Evolutionary conservation across 2,113 vertebrate genomes (phyloP), one percentile per base, ranked within the genome.

Genomic region (Tetraodon nigroviridis): DNA sequence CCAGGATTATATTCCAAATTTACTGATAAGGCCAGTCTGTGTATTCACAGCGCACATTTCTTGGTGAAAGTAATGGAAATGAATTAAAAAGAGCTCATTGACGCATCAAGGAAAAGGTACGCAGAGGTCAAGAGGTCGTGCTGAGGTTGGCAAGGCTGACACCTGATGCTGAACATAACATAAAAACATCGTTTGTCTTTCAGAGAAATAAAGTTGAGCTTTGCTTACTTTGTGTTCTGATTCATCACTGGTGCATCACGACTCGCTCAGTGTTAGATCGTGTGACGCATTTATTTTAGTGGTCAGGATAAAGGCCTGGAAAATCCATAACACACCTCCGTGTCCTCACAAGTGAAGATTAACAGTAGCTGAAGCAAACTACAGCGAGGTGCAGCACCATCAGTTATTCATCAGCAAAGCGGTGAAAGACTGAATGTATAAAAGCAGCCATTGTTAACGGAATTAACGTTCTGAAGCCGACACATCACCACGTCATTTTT

Each of bases 81-180:
- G 88, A 89, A 91, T 90, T 92, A 89, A 90, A 92, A 62, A 22
- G 87, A 88, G 89, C 84, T 85, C 85, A 61, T 64, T 65, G 61
- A 75, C 60, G 21, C 74, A 59, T 60, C 15, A 67, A 62, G 61
- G 58, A 66, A 71, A 69, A 63, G 71, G 64, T 73, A 44, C 73
- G 76, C 53, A 29, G n/a, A 46, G 44, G 44, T 46, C 44, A n/a
- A n/a, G 15, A 46, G 44, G n/a, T n/a, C 52, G 64, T 41, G 57
- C 15, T 63, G 62, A 66, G 1, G 24, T 52, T 66, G 64, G 73
- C 72, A 22, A 61, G 60, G 82, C 83, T 77, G 65, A 81, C 78
- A 59, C 69, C 47, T 69, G 66, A 73, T 79, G 76, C 81, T 85
- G 64, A 84, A 80, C 69, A 75, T 65, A 75, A 75, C 80, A 84